phyloP scores from a whole-genome alignment of 2,888 invertebrate genomes.

The Nemurella pictetii region DNA sequence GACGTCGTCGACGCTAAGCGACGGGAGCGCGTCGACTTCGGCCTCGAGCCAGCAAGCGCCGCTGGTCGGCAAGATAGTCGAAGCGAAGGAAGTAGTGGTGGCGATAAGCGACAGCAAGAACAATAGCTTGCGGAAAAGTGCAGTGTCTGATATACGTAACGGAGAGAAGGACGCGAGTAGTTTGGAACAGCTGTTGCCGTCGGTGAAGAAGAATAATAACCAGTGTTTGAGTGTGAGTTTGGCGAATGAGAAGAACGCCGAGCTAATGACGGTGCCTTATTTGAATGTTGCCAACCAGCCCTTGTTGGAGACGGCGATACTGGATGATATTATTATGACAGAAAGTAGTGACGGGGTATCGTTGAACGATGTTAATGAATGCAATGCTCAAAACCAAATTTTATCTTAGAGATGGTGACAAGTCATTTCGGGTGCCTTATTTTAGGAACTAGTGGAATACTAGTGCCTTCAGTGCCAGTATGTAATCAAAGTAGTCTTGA shows the following conservation, averaged over 20 bases:
- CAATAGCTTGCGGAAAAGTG: constrained; percentile 15
- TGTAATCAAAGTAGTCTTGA: too few species aligned
- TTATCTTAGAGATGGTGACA: constrained; percentile 8
- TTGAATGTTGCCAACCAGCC: constrained; percentile 36
- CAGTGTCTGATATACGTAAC: constrained; percentile 12
- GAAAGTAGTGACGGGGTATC: neutral
- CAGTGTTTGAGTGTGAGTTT: constrained; percentile 6
- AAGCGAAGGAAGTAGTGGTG: neutral
- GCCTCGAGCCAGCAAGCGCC: constrained; percentile 34
- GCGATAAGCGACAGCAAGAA: neutral
- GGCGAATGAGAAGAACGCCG: constrained; percentile 4
- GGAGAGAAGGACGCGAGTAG: constrained; percentile 42
- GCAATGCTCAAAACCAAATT: constrained; percentile 29
- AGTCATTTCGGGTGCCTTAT: neutral
- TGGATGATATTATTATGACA: neutral
- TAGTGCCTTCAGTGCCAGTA: too few species aligned
- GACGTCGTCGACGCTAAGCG: constrained; percentile 42
- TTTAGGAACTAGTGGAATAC: neutral
- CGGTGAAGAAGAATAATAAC: constrained; percentile 24
- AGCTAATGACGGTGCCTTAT: constrained; percentile 32
- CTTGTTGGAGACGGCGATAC: constrained; percentile 22
- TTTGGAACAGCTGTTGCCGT: constrained; percentile 43
- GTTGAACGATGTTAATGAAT: constrained; percentile 11
- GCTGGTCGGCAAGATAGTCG: neutral
- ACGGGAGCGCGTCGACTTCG: constrained; percentile 36